These are phyloP conservation scores for Pavo muticus DNA, from an alignment of 2,113 vertebrate species.

Conservation along the genomic window DNA sequence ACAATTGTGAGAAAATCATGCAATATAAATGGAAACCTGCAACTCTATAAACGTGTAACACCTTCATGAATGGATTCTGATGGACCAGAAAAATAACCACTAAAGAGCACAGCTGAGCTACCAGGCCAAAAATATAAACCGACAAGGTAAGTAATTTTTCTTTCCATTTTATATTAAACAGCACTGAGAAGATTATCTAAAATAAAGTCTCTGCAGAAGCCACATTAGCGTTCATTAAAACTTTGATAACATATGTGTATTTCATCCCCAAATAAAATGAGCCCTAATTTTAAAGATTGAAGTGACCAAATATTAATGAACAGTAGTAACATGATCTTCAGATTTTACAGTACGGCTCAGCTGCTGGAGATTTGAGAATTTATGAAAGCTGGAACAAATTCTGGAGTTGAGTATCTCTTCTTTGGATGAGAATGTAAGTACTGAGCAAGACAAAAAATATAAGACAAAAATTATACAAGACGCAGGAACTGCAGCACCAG, in stretches of 20 bases:
- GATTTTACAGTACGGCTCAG: background rate
- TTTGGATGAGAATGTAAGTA: background rate
- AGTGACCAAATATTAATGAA: background rate
- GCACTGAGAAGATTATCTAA: background rate
- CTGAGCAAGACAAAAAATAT: fast-evolving
- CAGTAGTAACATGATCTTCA: background rate
- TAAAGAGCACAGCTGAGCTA: background rate
- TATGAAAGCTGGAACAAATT: background rate
- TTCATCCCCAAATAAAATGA: background rate
- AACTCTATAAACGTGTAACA: background rate
- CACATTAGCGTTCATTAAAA: background rate
- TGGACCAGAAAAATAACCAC: background rate
- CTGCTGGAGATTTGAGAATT: background rate
- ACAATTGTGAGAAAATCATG: background rate
- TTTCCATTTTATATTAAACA: background rate
- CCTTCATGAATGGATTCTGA: background rate
- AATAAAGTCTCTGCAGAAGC: background rate
- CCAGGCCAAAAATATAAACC: background rate
- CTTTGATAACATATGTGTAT: background rate
- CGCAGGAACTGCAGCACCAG: background rate
- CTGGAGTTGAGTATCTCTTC: background rate
- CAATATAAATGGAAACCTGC: background rate
- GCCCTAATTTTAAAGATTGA: background rate
- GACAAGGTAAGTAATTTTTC: background rate
- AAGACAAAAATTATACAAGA: background rate